Evolutionary conservation across 2,113 vertebrate species (phyloP), one percentile per base, ranked within the genome.

Genomic region (Calcarius ornatus): DNA sequence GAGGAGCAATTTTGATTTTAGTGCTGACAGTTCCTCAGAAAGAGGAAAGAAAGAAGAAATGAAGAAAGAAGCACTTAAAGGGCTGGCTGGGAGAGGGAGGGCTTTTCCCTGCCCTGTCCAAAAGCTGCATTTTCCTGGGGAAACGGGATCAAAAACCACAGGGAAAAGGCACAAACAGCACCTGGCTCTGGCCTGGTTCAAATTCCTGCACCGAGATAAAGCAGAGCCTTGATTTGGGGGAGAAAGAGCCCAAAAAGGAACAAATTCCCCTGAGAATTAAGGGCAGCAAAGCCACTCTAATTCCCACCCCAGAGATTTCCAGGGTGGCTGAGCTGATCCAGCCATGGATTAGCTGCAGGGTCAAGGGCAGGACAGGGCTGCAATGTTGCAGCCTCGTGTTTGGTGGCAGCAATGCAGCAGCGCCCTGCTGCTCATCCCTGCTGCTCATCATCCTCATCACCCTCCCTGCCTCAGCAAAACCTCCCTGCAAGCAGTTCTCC

Each of bases 331-430:
- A 77, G 88, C 90, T 94, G 83, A 97, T 95, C 95, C 96, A 70
- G 86, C 23, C 45, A 45, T 6, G 64, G 96, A 95, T 96, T 97
- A 88, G 37, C 64, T 0, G 25, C 10, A 9, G n/a, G 94, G 91
- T 78, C 80, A 95, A 96, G 96, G 95, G 91, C 95, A 88, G 95
- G 86, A 17, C 71, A 50, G 88, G 70, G 48, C 63, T 57, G 85
- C 63, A 92, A 88, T 86, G 95, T 51, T 13, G 35, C 75, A 94
- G 94, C 57, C 45, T 21, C 3, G 45, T 7, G 60, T 17, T 7
- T 4, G 80, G 3, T 23, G 86, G 33, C 83, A 72, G 90, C 72
- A 5, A n/a, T 5, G 72, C 76, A 38, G 80, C 76, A 54, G 43
- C 35, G 9, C 4, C 24, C 33, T 22, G 33, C 53, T 17, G 50